phyloP scores from a whole-genome alignment of 2,888 invertebrate species.

The Pycnomerus fuliginosus region DNA sequence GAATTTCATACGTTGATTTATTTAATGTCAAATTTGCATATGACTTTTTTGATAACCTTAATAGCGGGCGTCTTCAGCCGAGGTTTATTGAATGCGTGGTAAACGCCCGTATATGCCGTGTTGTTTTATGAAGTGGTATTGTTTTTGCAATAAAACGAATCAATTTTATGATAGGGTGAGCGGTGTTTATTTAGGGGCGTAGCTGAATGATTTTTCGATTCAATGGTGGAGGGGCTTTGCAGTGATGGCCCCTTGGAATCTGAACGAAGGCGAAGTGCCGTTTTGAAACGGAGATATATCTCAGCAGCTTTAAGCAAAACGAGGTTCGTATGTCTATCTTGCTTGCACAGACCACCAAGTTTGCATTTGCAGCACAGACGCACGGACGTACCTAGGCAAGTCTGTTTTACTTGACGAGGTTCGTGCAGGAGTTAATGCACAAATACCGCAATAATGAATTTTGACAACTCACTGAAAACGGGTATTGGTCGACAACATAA shows the following conservation, averaged over 20 bases:
- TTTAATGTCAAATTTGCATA: no score
- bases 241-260: no score
- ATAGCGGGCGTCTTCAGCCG: no score
- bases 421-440: constrained; percentile 23
- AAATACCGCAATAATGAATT: constrained; percentile 19
- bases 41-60: no score
- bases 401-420: constrained; percentile 27
- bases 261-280: constrained; percentile 3
- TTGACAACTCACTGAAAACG: constrained; percentile 19
- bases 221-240: constrained; percentile 3
- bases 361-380: constrained; percentile 20
- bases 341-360: constrained; percentile 29
- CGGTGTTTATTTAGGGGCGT: constrained; percentile 18
- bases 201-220: constrained; percentile 15
- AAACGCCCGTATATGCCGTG: no score
- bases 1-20: no score
- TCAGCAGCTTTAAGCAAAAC: constrained; percentile 20
- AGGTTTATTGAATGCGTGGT: no score
- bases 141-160: constrained; percentile 20
- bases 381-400: constrained; percentile 25
- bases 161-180: constrained; percentile 17
- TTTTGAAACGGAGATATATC: constrained; percentile 2
- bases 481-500: constrained; percentile 5
- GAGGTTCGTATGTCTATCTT: constrained; percentile 15
- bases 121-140: constrained; percentile 17